Conservation (phyloP, 2,797 vertebrate genomes). For the Loriculus beryllinus region DNA sequence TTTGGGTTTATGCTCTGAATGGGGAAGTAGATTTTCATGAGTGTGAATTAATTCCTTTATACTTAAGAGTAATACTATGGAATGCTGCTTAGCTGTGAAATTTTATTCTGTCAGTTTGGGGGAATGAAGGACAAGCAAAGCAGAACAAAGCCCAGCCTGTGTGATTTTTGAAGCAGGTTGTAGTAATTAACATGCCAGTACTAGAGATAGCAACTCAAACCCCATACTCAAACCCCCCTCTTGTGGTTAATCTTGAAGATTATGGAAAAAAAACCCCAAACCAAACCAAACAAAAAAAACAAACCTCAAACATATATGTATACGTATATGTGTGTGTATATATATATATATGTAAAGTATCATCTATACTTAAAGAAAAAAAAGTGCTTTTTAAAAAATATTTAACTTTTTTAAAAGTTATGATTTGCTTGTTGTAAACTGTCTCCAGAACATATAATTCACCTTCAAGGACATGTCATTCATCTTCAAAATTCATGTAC, state of each 20-base stretch:
- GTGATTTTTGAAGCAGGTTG: background rate
- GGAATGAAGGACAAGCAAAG: background rate
- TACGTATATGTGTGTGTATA: background rate
- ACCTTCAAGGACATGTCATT: background rate
- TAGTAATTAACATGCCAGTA: background rate
- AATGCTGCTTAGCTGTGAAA: background rate
- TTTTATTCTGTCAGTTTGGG: background rate
- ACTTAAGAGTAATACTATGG: background rate
- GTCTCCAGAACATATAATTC: background rate
- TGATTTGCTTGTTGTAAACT: background rate
- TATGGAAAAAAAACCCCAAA: background rate
- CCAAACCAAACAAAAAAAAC: background rate
- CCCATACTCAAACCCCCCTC: slow-evolving; percentile 52
- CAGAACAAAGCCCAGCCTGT: background rate
- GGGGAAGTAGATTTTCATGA: background rate
- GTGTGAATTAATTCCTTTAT: background rate
- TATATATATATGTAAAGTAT: background rate
- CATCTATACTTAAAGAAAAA: background rate
- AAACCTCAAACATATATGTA: background rate
- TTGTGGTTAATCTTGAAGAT: slow-evolving; percentile 43
- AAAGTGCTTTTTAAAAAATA: background rate
- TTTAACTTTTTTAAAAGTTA: accelerated
- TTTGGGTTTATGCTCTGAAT: background rate
- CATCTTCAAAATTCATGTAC: background rate
- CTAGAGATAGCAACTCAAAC: background rate